phyloP scores from a whole-genome alignment of 2,113 vertebrate species.

The Carlito syrichta region DNA sequence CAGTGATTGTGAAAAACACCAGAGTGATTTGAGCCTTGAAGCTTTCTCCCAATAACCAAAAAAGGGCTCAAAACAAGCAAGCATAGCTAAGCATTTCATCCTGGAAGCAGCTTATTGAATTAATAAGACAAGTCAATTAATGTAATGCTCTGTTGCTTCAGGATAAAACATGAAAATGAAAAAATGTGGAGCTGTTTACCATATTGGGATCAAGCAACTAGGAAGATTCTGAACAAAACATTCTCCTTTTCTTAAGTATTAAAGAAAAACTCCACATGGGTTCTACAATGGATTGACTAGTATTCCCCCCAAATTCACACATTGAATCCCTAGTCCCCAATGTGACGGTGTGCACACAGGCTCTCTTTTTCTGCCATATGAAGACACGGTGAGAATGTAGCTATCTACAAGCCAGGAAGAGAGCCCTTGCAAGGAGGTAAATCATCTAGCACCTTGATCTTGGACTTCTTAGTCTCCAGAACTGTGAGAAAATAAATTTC shows the following conservation, averaged over 20 bases:
- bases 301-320: not conserved
- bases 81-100: conserved; percentile 84
- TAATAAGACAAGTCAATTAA: conserved; percentile 90
- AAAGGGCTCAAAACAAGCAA: conserved; percentile 80
- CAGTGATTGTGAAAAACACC: conserved; percentile 83
- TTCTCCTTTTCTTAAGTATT: conserved; percentile 62
- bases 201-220: conserved; percentile 78
- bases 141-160: conserved; percentile 85
- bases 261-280: conserved; percentile 45
- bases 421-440: not conserved
- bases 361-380: not conserved
- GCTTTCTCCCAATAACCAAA: conserved; percentile 79
- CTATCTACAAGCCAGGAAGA: not conserved
- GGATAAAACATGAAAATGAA: conserved; percentile 85
- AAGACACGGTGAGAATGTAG: not conserved
- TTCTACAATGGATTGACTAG: not conserved
- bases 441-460: not conserved
- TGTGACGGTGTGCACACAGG: not conserved
- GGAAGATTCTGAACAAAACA: conserved; percentile 71
- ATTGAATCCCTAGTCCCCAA: not conserved
- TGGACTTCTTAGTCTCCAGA: not conserved
- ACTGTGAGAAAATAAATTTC: not conserved
- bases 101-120: conserved; percentile 86
- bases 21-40: conserved; percentile 80
- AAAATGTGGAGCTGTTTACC: conserved; percentile 82